A percentile compares a stretch with the other conserved stretches of the same genome.
Conservation (phyloP, 2,888 invertebrate genomes). For the Halocaridina rubra region DNA sequence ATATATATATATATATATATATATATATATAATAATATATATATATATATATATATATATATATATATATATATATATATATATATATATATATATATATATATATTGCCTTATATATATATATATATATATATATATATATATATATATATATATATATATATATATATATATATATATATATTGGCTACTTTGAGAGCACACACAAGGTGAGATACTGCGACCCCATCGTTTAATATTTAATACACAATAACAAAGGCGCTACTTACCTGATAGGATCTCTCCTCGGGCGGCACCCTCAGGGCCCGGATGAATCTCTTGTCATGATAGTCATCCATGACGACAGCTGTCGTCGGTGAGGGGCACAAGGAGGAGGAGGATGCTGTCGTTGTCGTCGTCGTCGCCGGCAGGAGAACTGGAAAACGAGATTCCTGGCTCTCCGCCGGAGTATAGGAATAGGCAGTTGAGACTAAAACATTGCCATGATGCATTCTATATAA, state of each 20-base stretch:
- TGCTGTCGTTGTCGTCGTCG: neutral
- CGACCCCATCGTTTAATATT: neutral
- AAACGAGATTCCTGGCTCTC: neutral
- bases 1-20: too few species aligned
- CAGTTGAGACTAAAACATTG: neutral
- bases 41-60: neutral
- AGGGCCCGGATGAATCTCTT: slow-evolving; percentile 53
- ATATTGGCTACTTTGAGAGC: neutral
- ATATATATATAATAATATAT: neutral
- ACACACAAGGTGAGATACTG: neutral
- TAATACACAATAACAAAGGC: neutral
- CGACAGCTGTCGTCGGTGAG: neutral
- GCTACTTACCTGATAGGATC: slow-evolving; percentile 40
- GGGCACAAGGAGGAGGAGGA: neutral
- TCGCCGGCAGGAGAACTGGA: neutral
- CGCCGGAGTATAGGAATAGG: neutral
- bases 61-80: neutral
- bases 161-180: too few species aligned
- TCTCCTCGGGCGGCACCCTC: slow-evolving; percentile 29
- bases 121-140: too few species aligned
- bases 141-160: too few species aligned
- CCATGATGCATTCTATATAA: neutral
- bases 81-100: neutral
- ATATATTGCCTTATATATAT: neutral
- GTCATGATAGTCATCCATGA: slow-evolving; percentile 58